These are phyloP conservation scores for Dicyrtoma fusca DNA, from an alignment of 2,888 invertebrate species.

Conservation along the genomic window DNA sequence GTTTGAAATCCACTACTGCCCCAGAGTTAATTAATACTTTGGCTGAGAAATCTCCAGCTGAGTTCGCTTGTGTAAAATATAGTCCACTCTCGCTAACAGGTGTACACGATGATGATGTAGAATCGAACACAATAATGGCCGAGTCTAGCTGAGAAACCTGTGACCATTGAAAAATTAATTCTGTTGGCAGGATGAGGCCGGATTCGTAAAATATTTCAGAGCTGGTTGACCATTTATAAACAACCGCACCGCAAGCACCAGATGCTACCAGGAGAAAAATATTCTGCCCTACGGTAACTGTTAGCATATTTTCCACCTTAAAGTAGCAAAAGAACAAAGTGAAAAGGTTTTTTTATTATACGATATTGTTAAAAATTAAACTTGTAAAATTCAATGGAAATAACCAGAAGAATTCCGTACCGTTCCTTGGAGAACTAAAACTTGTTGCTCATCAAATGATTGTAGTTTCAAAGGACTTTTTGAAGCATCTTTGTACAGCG, in stretches of 20 bases:
- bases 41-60: background rate
- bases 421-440: constrained; percentile 34
- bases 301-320: constrained; percentile 37
- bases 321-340: too few relatives aligned
- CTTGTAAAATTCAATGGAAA: background rate
- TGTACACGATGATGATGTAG: background rate
- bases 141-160: background rate
- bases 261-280: constrained; percentile 32
- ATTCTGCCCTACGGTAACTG: constrained; percentile 17
- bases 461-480: constrained; percentile 47
- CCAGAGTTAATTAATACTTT: constrained; percentile 10
- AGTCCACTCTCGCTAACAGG: background rate
- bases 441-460: constrained; percentile 51
- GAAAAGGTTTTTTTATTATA: too few relatives aligned
- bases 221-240: constrained; percentile 12
- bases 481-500: constrained; percentile 20
- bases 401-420: constrained; percentile 24
- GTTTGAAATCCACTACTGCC: constrained; percentile 12
- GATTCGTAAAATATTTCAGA: constrained; percentile 18
- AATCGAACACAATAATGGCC: constrained; percentile 13
- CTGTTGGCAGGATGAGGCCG: background rate
- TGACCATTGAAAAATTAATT: constrained; percentile 14
- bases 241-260: constrained; percentile 21
- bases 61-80: constrained; percentile 12
- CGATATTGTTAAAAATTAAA: background rate